Evolutionary conservation across 2,888 invertebrate species (phyloP), one percentile per base, ranked within the genome.

Genomic region (Xylophagus ater): DNA sequence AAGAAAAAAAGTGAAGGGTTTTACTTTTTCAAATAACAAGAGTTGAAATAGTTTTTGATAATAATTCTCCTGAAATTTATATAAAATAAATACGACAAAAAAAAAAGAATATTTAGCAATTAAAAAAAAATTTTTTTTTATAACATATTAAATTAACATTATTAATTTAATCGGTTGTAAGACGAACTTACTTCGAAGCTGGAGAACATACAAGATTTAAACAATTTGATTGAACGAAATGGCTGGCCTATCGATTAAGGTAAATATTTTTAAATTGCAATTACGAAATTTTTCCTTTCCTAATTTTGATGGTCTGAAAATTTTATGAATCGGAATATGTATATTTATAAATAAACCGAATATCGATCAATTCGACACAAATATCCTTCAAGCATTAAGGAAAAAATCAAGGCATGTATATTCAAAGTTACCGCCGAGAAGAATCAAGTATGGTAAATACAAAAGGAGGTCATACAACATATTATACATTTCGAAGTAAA

Each of bases 201-300:
- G 47, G 44, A 50, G 44, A 25, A 44, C 34, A 37, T 36, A 44
- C 43, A 46, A 29, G 38, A 46, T 47, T 48, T 39, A 41, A 36
- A 30, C 37, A 43, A 34, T 46, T 40, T 43, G 45, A 48, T 47
- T 45, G 42, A 50, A 50, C 53, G 51, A 53, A 51, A 53, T 53
- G 53, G 53, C 53, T 52, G 49, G 47, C 51, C 41, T 44, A 45
- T 34, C 30, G 32, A 43, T 48, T 50, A 45, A 53, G 53, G 53
- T 53, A 48, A 51, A 36, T 47, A 7, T 23, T 34, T 6, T n/a
- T 7, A 18, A 25, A 31, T 37, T 30, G 7, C 13, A 26, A 26
- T 12, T 10, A 26, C 7, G n/a, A 6, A 9, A 26, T 9, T 12
- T 26, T 5, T 26, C 12, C 13, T 5, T 26, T 26, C 13, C 9